Base-by-base conservation (phyloP, 1,140 invertebrate genomes). In the Cydia amplana region DNA sequence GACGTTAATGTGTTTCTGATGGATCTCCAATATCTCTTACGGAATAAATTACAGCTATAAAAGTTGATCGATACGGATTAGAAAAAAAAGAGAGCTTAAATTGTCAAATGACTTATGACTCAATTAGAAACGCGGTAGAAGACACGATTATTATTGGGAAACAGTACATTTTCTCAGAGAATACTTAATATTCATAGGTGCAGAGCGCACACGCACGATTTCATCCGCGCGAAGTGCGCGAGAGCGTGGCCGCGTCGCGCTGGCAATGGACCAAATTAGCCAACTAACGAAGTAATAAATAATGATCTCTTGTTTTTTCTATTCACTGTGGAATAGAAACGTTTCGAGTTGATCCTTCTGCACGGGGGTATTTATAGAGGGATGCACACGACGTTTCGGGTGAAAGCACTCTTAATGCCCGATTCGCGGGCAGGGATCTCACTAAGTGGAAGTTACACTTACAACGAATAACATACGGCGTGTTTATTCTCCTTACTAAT, bases 251-350 rank as follows among this genome's bases (percentile, higher is more conserved):
- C 80, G 81, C 85, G 85, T 79, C 83, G 72, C 77, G 83, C 84
- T 89, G 88, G 83, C 90, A 85, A 74, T 83, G 83, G 89, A 91
- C 90, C 89, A 91, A 92, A 92, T 92, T 92, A 92, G 87, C 89
- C 84, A 89, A 88, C 89, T 91, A 89, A 89, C 90, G 83, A 87
- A 91, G 88, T 91, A 91, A 92, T 92, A 92, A 92, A 92, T 92
- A 91, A 91, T 90, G 85, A 88, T 92, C 90, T 91, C 88, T 92
- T 92, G 88, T 92, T 92, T 92, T 70, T 92, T 92, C 91, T 91
- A 91, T 89, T 90, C 88, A 81, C 79, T 81, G 82, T 82, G 83
- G 85, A 89, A 92, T 92, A 91, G 89, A 90, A 88, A 85, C 87
- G 87, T 86, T 83, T 78, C 82, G 82, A 83, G 77, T 88, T 84